phyloP scores from a whole-genome alignment of 2,888 invertebrate species.

The Mimumesa dahlbomi region DNA sequence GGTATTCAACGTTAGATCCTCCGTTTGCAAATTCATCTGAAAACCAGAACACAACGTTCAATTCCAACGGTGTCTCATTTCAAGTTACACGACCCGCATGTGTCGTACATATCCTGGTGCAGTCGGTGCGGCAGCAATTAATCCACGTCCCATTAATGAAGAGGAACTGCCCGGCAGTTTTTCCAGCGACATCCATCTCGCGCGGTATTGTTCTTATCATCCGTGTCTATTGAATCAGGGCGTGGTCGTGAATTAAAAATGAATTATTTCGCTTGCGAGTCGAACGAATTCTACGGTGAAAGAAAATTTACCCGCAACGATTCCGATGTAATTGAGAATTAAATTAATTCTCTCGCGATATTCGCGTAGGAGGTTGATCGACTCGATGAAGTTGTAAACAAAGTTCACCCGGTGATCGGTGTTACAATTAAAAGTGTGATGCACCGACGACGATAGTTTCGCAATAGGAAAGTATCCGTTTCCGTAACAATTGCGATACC shows the following conservation, averaged over 20 bases:
- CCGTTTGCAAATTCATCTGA: slow-evolving; percentile 22
- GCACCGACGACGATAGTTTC: no score
- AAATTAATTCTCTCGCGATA: no score
- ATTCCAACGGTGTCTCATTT: slow-evolving; percentile 25
- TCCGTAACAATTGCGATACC: no score
- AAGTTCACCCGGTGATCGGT: no score
- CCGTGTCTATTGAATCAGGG: slow-evolving; percentile 22
- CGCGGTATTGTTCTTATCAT: slow-evolving; percentile 15
- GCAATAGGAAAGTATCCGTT: no score
- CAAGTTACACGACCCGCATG: slow-evolving; percentile 38
- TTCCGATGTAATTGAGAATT: no score
- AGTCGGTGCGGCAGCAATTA: slow-evolving; percentile 37
- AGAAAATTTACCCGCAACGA: no score
- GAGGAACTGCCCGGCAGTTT: slow-evolving; percentile 14
- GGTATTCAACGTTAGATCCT: no score
- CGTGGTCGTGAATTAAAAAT: neutral
- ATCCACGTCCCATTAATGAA: slow-evolving; percentile 54
- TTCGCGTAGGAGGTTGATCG: no score
- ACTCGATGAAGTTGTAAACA: no score
- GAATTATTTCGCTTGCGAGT: slow-evolving; percentile 1
- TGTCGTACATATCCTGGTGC: slow-evolving; percentile 32
- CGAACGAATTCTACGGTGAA: no score
- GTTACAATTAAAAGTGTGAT: no score
- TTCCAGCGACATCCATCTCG: slow-evolving; percentile 8
- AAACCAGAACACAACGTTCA: neutral